phyloP scores from a whole-genome alignment of 2,113 vertebrate species.

The Bufo gargarizans region DNA sequence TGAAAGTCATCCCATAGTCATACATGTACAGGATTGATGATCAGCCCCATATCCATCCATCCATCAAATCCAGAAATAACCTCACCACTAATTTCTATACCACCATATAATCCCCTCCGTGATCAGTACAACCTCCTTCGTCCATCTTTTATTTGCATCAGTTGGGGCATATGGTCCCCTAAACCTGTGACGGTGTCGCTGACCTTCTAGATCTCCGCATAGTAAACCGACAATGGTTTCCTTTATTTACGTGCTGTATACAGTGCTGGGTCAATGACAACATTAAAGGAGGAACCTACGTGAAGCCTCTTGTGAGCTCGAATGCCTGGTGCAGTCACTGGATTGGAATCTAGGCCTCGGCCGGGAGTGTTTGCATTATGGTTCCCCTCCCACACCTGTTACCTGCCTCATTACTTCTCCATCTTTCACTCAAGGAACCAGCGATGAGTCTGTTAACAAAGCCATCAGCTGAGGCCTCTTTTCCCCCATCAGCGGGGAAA shows the following conservation, averaged over 20 bases:
- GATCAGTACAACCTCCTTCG: no score
- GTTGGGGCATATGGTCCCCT: background rate
- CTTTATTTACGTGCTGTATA: background rate
- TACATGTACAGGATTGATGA: no score
- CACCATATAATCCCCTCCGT: no score
- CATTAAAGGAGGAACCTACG: background rate
- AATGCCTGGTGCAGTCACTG: slow-evolving; percentile 28
- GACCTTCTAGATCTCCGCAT: background rate
- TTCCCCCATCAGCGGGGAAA: slow-evolving; percentile 29
- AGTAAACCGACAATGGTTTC: background rate
- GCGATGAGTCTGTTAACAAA: slow-evolving; percentile 53
- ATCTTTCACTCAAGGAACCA: slow-evolving; percentile 51
- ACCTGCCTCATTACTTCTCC: slow-evolving; percentile 54
- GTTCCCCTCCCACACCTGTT: slow-evolving; percentile 51
- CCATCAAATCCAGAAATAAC: no score
- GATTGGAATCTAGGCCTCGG: slow-evolving; percentile 40
- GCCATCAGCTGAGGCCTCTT: slow-evolving; percentile 51
- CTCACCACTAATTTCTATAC: no score
- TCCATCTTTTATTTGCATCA: no score
- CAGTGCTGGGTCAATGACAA: background rate
- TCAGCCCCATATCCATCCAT: no score
- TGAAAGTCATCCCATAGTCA: no score
- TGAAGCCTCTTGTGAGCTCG: no score
- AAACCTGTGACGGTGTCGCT: background rate
- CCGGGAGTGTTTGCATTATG: slow-evolving; percentile 36